Percentiles rank a stretch among this genome's conserved stretches.
Conservation (phyloP, 2,797 vertebrate species). For the Coregonus sp. region DNA sequence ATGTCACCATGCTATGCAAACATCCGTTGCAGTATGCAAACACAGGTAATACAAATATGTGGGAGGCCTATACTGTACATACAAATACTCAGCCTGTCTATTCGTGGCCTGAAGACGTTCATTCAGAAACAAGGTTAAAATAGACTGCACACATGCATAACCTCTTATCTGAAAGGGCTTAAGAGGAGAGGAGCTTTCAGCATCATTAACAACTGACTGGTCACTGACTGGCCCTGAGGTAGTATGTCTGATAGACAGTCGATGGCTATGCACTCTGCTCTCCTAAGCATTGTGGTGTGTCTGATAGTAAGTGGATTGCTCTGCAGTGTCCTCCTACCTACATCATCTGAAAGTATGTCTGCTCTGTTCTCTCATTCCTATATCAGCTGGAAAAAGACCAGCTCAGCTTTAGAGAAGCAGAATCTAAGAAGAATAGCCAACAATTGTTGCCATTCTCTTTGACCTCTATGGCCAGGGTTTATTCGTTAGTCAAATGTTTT, state of each 20-base stretch:
- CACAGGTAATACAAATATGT: too few relatives aligned
- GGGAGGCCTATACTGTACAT: too few relatives aligned
- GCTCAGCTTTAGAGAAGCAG: background rate
- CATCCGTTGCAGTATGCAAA: too few relatives aligned
- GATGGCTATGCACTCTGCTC: conserved; percentile 10
- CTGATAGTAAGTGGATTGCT: background rate
- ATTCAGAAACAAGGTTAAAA: background rate
- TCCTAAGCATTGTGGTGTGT: background rate
- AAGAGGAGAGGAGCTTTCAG: conserved; percentile 8
- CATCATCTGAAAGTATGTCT: background rate
- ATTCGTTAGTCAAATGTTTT: background rate
- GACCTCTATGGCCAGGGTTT: background rate
- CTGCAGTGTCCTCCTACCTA: background rate
- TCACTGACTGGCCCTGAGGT: conserved; percentile 7
- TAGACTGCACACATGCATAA: background rate
- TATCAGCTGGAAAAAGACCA: background rate
- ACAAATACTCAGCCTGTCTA: background rate
- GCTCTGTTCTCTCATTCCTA: background rate
- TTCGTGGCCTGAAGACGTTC: background rate
- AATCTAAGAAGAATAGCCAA: background rate
- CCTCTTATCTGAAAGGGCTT: background rate
- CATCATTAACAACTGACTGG: conserved; percentile 28
- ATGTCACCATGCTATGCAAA: background rate
- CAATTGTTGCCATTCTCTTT: background rate
- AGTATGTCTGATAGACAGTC: background rate